Percentiles rank a stretch among this genome's conserved stretches.
Conservation (phyloP, 2,113 vertebrate genomes). For the Tylochromis polylepis region DNA sequence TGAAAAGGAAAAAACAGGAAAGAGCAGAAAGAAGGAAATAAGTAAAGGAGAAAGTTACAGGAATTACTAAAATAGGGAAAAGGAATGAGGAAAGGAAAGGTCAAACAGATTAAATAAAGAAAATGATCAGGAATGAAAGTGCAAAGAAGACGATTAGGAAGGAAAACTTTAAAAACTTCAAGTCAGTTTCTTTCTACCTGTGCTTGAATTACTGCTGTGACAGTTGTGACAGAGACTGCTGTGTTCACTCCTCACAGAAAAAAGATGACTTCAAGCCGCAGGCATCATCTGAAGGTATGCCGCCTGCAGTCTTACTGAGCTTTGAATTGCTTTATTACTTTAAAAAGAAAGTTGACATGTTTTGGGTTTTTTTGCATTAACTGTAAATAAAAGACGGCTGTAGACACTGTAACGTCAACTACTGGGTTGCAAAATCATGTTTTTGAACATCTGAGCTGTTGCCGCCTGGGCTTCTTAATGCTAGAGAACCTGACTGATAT, state of each 20-base stretch:
- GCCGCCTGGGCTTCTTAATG: no score
- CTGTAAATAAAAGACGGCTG: not conserved
- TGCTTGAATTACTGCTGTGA: not conserved
- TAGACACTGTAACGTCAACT: not conserved
- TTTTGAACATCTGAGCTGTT: not conserved
- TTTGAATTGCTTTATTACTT: not conserved
- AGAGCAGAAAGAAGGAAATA: not conserved
- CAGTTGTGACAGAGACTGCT: not conserved
- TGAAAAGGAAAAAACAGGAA: rapidly evolving
- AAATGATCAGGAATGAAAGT: not conserved
- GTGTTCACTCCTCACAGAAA: conserved; percentile 67
- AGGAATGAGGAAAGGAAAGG: not conserved
- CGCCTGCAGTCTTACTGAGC: rapidly evolving
- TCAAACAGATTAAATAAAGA: rapidly evolving
- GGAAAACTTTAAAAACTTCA: not conserved
- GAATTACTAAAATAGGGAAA: not conserved
- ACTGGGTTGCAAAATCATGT: not conserved
- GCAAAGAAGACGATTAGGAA: not conserved
- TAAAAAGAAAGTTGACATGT: not conserved
- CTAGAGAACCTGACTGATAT: no score
- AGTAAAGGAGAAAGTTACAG: rapidly evolving
- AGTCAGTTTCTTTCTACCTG: not conserved
- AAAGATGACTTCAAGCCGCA: conserved; percentile 86
- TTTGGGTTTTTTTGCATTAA: not conserved
- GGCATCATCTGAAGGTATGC: conserved; percentile 91